Evolutionary conservation across 2,797 vertebrate species (phyloP), one percentile per base, ranked within the genome.

Genomic region (Lateolabrax maculatus): DNA sequence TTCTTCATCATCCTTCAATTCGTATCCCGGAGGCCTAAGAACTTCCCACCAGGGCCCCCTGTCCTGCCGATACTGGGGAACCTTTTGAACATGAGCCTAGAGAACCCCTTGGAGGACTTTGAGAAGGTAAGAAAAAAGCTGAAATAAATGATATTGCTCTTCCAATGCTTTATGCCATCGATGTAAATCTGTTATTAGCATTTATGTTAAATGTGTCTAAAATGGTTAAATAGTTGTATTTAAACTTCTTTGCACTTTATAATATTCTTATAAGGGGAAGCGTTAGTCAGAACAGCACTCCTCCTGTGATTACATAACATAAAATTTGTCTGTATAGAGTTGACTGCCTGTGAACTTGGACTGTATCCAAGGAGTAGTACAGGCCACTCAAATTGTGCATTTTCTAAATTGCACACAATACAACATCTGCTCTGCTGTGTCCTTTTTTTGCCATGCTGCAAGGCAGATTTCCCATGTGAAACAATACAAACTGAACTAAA

Each of bases 11-110:
- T 92, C 19, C 3, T 89, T 62, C 88, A 84, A 3, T 11, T 92
- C 39, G 90, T 69, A 71, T 34, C 63, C 21, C 29, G 23, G 41
- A 86, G 89, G 55, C 87, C 90, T 9, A 94, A 90, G 57, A 92
- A 90, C 76, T 93, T 93, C 37, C 92, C 93, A 9, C 89, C 91
- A 0, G 92, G 93, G 25, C 93, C 92, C 2, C 1, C n/a, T 0
- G 1, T 31, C 2, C 71, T 92, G 25, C 92, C 91, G 0, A 0
- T 93, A 6, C 9, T 92, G 19, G 93, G 93, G 6, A 93, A 89
- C 69, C 61, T 91, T 44, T 55, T 92, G 34, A 44, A 84, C 9
- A 34, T 94, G 43, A 84, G 44, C 55, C 23, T 90, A 0, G 69
- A 87, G 0, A 93, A 92, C 44, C 93, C 89, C 18, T 49, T 94